phyloP scores from a whole-genome alignment of 2,797 vertebrate species.

The Numenius phaeopus region DNA sequence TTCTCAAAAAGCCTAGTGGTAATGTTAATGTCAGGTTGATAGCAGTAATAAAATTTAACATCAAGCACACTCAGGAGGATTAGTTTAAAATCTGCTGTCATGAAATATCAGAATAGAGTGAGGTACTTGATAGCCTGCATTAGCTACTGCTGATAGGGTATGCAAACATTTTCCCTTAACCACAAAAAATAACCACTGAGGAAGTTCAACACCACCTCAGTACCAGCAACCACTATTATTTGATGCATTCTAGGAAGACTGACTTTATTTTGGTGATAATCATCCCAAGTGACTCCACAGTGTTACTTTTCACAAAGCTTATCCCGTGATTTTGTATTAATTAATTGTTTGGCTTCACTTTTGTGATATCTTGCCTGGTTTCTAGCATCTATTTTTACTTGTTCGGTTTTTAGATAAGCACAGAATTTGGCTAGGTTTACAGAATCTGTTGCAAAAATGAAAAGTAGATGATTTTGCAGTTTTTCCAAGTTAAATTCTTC shows the following conservation, averaged over 20 bases:
- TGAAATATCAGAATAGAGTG: background rate
- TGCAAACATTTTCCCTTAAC: background rate
- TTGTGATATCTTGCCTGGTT: conserved; percentile 7
- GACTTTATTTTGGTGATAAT: background rate
- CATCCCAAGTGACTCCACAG: background rate
- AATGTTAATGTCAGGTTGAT: conserved; percentile 11
- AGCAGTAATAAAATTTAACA: conserved; percentile 28
- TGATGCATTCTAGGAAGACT: background rate
- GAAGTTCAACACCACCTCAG: background rate
- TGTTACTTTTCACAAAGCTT: background rate
- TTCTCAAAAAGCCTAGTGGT: background rate
- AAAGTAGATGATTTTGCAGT: background rate
- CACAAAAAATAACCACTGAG: background rate
- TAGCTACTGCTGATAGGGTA: background rate
- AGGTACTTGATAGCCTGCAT: background rate
- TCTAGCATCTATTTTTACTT: conserved; percentile 38
- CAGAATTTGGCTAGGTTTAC: background rate
- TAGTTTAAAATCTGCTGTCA: conserved; percentile 23
- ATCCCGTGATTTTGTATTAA: background rate
- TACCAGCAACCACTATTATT: background rate
- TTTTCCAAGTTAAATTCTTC: background rate
- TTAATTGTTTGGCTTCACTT: conserved; percentile 9
- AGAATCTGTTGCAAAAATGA: conserved; percentile 9
- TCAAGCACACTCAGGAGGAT: background rate
- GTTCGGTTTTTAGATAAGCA: conserved; percentile 28